Conservation (phyloP, 2,113 vertebrate genomes). For the Octodon degus region DNA sequence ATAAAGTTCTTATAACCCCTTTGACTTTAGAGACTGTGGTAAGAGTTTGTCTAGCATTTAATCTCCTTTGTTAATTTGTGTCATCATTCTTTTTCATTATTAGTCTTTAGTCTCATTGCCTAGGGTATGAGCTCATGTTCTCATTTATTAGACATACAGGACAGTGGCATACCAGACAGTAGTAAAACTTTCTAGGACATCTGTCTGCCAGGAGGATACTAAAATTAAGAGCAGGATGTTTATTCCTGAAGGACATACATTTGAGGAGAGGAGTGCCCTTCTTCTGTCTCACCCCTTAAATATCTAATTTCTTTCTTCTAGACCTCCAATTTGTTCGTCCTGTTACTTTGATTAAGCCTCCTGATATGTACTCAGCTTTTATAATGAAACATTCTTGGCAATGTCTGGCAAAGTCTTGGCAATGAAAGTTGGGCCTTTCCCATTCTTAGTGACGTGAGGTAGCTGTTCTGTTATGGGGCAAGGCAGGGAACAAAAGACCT, state of each 20-base stretch:
- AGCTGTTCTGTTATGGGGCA: constrained; percentile 13
- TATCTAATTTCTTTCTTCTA: constrained; percentile 66
- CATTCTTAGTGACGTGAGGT: constrained; percentile 30
- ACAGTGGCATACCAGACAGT: constrained; percentile 2
- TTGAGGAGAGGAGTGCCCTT: constrained; percentile 17
- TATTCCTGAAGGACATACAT: constrained; percentile 59
- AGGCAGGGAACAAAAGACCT: not conserved
- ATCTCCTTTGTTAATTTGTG: constrained; percentile 70
- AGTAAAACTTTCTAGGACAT: constrained; percentile 62
- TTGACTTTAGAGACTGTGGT: constrained; percentile 44
- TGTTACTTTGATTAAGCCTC: constrained; percentile 7
- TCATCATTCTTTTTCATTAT: constrained; percentile 47
- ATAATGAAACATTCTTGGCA: constrained; percentile 44
- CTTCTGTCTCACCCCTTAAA: not conserved
- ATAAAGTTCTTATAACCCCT: constrained; percentile 27
- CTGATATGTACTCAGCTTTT: constrained; percentile 44
- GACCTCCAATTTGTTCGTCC: constrained; percentile 45
- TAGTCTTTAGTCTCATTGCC: constrained; percentile 36
- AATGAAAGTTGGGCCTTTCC: not conserved
- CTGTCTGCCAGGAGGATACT: constrained; percentile 61
- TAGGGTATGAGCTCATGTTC: constrained; percentile 67
- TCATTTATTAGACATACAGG: constrained; percentile 54
- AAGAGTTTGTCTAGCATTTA: constrained; percentile 13
- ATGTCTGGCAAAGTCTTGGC: not conserved
- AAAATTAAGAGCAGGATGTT: constrained; percentile 69